Evolutionary conservation across 2,888 invertebrate species (phyloP), one percentile per base, ranked within the genome.

Genomic region (Ectemnius lituratus): DNA sequence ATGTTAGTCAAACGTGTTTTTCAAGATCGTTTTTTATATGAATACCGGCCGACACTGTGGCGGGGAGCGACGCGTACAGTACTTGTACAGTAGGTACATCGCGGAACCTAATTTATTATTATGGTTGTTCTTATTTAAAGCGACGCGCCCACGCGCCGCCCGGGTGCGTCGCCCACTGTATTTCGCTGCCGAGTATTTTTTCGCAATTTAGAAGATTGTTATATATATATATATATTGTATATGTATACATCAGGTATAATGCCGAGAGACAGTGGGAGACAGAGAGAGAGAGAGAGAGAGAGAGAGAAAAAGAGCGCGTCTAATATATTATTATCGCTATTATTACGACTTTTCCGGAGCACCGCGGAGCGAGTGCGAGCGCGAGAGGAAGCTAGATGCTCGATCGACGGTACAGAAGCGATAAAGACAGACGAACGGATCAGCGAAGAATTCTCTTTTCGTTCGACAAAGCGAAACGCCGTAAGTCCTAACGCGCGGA

Each of bases 1-100:
- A 87, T 84, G 84, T 86, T 88, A 83, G 84, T 87, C 81, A 78
- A 84, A 83, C 83, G 76, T 84, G 37, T 37, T 81, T 80, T 74
- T 80, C 83, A 76, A 81, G 76, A 79, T 82, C 81, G 81, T 82
- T 81, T 82, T 80, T 81, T 81, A 79, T 84, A 82, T 80, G 81
- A 67, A 80, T 75, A 78, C 79, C 58, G 63, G 70, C 67, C 63
- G 78, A 77, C 71, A 69, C 75, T 49, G 58, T 18, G 27, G 57
- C 37, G 11, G 16, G 16, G n/a, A 75, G 69, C 76, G 70, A 72
- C 81, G 76, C 79, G 74, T 81, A 76, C 73, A 64, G 72, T 84
- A 81, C 59, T 73, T 74, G 52, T 52, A 52, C 13, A 52, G 52
- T 52, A 52, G 52, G 52, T 16, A 52, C 52, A 72, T 68, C 66